Percentiles rank a stretch among this genome's conserved stretches.
Evolutionary conservation across 2,888 invertebrate species (phyloP).

Genomic region (Pseudanteris insignis): DNA sequence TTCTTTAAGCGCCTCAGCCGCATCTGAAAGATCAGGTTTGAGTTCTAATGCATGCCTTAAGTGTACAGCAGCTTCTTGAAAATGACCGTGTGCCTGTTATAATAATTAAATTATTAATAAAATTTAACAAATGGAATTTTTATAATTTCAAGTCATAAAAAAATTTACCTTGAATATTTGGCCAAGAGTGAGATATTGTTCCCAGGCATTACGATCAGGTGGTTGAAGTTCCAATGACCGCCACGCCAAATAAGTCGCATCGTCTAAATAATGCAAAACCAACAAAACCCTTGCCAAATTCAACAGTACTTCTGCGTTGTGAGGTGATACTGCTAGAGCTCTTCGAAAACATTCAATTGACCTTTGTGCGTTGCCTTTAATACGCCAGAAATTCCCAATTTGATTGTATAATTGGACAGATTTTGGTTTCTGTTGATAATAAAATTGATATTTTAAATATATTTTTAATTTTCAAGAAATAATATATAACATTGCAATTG

Average conservation of each 20-base stretch:
- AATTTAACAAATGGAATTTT: neutral
- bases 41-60: constrained; percentile 83
- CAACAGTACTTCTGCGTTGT: constrained; percentile 85
- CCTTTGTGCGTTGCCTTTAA: constrained; percentile 85
- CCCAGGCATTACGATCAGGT: constrained; percentile 87
- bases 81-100: constrained; percentile 81
- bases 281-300: constrained; percentile 86
- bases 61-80: constrained; percentile 86
- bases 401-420: constrained; percentile 88
- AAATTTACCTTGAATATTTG: constrained; percentile 80
- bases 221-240: constrained; percentile 86
- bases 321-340: constrained; percentile 84
- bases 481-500: too few relatives aligned
- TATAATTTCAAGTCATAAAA: neutral
- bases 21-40: constrained; percentile 86
- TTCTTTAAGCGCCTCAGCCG: constrained; percentile 78
- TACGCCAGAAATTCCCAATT: constrained; percentile 91
- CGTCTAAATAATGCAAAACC: constrained; percentile 87
- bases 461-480: too few relatives aligned
- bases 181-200: constrained; percentile 89
- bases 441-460: neutral
- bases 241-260: constrained; percentile 87
- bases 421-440: constrained; percentile 73
- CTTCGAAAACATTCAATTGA: constrained; percentile 91
- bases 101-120: neutral